Conservation (phyloP, 2,797 vertebrate genomes). For the Harpagifer antarcticus region DNA sequence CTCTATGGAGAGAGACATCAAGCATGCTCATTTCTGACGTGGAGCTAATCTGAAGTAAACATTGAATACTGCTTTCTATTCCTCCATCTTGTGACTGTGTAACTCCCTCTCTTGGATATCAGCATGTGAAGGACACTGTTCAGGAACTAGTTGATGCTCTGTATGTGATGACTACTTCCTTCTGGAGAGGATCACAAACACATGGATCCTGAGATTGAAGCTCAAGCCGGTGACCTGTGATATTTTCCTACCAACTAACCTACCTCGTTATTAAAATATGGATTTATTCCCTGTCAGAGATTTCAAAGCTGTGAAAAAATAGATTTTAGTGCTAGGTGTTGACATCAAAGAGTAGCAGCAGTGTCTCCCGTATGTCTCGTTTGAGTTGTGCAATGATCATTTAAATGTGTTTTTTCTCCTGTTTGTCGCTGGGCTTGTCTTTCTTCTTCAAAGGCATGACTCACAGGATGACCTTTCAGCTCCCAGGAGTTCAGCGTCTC, state of each 20-base stretch:
- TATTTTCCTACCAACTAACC: background rate
- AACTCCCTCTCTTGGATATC: no score
- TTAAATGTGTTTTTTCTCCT: slow-evolving; percentile 70
- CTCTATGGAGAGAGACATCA: no score
- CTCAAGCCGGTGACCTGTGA: no score
- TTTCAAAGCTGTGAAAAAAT: slow-evolving; percentile 52
- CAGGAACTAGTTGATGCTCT: no score
- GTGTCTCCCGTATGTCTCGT: slow-evolving; percentile 57
- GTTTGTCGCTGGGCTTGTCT: slow-evolving; percentile 64
- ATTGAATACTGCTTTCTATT: no score
- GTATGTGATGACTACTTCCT: no score
- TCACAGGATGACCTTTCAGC: slow-evolving; percentile 81
- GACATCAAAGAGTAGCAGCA: slow-evolving; percentile 69
- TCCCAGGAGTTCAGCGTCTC: slow-evolving; percentile 66
- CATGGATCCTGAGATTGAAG: no score
- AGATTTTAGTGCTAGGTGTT: slow-evolving; percentile 58
- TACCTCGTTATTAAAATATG: slow-evolving; percentile 38
- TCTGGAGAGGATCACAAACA: no score
- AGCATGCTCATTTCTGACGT: no score
- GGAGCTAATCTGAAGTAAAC: no score
- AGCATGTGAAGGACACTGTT: no score
- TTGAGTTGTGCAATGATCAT: slow-evolving; percentile 83
- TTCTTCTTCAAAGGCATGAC: slow-evolving; percentile 86
- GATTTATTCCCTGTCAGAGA: slow-evolving; percentile 45
- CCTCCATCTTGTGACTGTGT: no score